These are phyloP conservation scores for Sinonovacula constricta DNA, from an alignment of 1,140 invertebrate genomes.

Conservation along the genomic window DNA sequence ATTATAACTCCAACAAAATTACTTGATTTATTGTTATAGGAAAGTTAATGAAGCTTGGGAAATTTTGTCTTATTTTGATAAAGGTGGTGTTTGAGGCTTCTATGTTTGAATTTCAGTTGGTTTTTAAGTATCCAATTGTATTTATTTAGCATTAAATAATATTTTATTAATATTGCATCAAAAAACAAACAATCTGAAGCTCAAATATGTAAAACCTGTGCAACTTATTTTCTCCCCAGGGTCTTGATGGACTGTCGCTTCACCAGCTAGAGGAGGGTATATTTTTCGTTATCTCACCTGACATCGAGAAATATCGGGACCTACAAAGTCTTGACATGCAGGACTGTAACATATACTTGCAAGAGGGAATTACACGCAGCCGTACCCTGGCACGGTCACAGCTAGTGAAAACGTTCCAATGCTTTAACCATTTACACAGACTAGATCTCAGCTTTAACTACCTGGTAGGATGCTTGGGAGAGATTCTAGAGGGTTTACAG, in stretches of 20 bases:
- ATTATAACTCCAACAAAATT: too few species aligned
- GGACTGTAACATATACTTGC: constrained; percentile 69
- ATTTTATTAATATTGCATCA: too few species aligned
- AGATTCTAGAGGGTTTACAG: constrained; percentile 58
- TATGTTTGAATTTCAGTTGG: too few species aligned
- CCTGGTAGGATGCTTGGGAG: constrained; percentile 65
- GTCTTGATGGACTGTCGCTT: constrained; percentile 63
- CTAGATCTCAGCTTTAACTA: constrained; percentile 68
- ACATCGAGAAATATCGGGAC: constrained; percentile 60
- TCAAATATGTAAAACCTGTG: too few species aligned
- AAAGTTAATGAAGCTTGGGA: too few species aligned
- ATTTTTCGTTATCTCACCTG: constrained; percentile 56
- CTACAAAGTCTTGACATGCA: constrained; percentile 61
- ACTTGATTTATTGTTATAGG: too few species aligned
- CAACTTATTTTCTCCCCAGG: constrained; percentile 59
- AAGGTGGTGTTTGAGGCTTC: too few species aligned
- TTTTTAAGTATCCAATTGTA: too few species aligned
- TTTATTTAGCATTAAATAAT: too few species aligned
- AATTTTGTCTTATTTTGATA: too few species aligned
- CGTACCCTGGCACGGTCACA: constrained; percentile 50
- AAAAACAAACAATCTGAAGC: too few species aligned
- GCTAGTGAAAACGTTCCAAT: constrained; percentile 46
- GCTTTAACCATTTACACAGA: constrained; percentile 55
- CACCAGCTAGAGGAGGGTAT: constrained; percentile 67
- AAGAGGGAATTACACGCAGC: constrained; percentile 64